Conservation (phyloP, 2,113 vertebrate genomes). For the Turdus rufiventris region DNA sequence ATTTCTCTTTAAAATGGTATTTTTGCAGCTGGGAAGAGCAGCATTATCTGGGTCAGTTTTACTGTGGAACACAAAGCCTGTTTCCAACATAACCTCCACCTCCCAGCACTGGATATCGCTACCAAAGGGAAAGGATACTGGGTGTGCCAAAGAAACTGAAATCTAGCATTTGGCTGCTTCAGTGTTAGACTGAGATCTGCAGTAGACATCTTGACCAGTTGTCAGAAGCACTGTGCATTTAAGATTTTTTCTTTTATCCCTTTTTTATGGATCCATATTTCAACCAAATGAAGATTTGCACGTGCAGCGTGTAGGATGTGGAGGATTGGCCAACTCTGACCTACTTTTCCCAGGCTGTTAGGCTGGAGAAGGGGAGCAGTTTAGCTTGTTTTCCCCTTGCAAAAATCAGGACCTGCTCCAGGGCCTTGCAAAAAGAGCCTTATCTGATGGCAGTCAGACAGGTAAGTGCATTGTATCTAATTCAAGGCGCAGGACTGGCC, state of each 20-base stretch:
- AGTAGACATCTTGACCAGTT: not conserved
- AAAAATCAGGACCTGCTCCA: not conserved
- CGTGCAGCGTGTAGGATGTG: not conserved
- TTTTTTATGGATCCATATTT: not conserved
- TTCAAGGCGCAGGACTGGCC: not conserved
- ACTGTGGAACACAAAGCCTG: not conserved
- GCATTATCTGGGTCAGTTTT: not conserved
- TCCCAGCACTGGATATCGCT: not conserved
- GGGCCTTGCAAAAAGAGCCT: not conserved
- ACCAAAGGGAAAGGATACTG: not conserved
- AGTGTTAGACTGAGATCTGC: not conserved
- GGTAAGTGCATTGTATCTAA: not conserved
- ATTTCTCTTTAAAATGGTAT: not conserved
- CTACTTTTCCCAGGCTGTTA: slow-evolving; percentile 1
- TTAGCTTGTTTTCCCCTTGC: not conserved
- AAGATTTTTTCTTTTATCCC: not conserved
- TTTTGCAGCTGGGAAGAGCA: not conserved
- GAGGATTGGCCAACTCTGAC: not conserved
- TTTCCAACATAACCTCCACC: not conserved
- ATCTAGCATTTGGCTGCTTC: not conserved
- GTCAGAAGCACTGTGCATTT: not conserved
- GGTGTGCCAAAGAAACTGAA: not conserved
- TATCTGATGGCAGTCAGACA: not conserved
- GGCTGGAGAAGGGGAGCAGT: not conserved
- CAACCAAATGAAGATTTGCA: not conserved